A percentile compares a stretch with the other conserved stretches of the same genome.
Evolutionary conservation across 2,797 vertebrate species (phyloP).

Genomic region (Synaphobranchus kaupii): DNA sequence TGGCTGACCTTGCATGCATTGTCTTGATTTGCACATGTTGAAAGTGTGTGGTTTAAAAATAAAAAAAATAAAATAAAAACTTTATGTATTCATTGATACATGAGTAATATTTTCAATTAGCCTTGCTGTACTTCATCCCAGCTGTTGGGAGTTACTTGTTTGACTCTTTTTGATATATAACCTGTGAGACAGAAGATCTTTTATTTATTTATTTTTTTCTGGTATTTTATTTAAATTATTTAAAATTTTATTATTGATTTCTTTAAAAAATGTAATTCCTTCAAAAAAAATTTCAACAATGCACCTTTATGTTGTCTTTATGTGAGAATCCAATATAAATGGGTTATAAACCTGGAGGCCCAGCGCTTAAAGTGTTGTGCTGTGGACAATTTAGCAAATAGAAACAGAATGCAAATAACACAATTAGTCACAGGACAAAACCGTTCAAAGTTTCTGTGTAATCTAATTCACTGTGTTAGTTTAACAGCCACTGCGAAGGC

Average conservation of each 20-base stretch:
- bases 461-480: conserved; percentile 16
- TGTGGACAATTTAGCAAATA: conserved; percentile 12
- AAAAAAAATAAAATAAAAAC: too few relatives aligned
- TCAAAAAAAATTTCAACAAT: background rate
- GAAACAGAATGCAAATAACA: conserved; percentile 16
- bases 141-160: too few relatives aligned
- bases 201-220: background rate
- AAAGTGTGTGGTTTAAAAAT: too few relatives aligned
- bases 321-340: background rate
- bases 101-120: background rate
- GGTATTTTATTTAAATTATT: background rate
- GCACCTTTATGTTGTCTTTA: background rate
- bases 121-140: too few relatives aligned
- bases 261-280: background rate
- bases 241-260: background rate
- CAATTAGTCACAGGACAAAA: conserved; percentile 15
- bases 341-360: background rate
- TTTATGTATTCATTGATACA: too few relatives aligned
- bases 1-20: too few relatives aligned
- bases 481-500: background rate
- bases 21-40: too few relatives aligned
- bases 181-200: background rate
- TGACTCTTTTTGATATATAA: too few relatives aligned
- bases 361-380: background rate
- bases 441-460: conserved; percentile 10